These are phyloP conservation scores for Lasioglossum morio DNA, from an alignment of 2,888 invertebrate species.

Conservation along the genomic window DNA sequence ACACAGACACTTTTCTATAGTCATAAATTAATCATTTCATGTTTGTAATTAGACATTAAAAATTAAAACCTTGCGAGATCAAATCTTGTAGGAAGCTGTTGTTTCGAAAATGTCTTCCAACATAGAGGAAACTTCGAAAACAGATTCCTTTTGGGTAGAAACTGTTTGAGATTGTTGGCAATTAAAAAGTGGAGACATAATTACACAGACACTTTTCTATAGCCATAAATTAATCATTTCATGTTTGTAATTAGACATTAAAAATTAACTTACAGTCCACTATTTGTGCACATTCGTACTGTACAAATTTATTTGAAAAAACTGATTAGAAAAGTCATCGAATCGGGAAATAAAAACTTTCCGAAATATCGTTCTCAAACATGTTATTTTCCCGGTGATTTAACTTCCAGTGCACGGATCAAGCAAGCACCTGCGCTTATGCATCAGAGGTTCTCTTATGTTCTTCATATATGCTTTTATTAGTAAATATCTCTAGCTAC, in stretches of 20 bases:
- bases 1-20: background rate
- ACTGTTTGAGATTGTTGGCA: background rate
- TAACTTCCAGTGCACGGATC: background rate
- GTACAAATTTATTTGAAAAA: background rate
- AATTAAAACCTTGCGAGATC: background rate
- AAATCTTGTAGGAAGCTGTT: background rate
- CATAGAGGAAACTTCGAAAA: background rate
- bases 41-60: too few relatives aligned
- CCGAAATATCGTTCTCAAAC: background rate
- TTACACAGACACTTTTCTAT: background rate
- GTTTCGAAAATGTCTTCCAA: background rate
- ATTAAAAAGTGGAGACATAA: background rate
- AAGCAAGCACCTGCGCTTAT: background rate
- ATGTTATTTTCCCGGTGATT: background rate
- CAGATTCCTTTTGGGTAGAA: background rate
- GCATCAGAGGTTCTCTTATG: background rate
- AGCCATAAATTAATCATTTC: too few relatives aligned
- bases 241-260: too few relatives aligned
- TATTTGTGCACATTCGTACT: background rate
- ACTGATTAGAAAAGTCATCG: too few relatives aligned
- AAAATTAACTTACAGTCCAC: background rate
- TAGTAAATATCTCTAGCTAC: background rate
- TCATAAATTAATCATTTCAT: too few relatives aligned
- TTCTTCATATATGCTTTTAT: background rate
- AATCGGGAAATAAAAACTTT: too few relatives aligned